Conservation (phyloP, 1,140 invertebrate species). For the Atta texana region DNA sequence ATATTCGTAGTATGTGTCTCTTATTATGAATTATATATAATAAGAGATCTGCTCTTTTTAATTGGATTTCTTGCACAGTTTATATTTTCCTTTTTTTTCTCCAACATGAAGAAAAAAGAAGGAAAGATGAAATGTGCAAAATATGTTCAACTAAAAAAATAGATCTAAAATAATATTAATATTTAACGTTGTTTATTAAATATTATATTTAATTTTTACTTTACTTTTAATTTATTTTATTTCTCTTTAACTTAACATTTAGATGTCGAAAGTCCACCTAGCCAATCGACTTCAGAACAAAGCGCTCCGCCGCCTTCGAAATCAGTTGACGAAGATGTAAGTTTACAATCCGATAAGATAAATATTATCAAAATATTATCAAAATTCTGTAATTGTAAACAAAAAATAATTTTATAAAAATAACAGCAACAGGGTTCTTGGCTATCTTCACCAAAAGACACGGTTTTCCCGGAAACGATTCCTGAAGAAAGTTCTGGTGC, state of each 20-base stretch:
- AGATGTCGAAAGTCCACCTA: conserved; percentile 88
- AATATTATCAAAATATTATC: background rate
- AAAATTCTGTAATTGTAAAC: conserved; percentile 34
- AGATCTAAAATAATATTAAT: background rate
- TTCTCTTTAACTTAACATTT: conserved; percentile 37
- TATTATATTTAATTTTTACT: background rate
- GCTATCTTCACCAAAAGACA: conserved; percentile 94
- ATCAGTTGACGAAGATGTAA: conserved; percentile 83
- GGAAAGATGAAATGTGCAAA: no score
- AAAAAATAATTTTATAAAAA: background rate
- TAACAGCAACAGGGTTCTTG: conserved; percentile 87
- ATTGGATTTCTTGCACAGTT: no score
- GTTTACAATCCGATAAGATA: conserved; percentile 41
- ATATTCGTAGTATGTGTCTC: background rate
- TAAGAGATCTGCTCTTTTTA: no score
- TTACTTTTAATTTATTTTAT: background rate
- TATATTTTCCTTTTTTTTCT: no score
- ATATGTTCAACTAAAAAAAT: no score
- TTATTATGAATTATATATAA: background rate
- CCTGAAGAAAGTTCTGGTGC: conserved; percentile 96
- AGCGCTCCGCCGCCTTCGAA: conserved; percentile 74
- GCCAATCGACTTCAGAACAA: conserved; percentile 88
- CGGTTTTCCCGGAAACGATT: conserved; percentile 95
- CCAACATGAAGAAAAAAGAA: no score
- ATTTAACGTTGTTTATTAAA: background rate